A percentile compares a stretch with the other conserved stretches of the same genome.
Evolutionary conservation across 2,888 invertebrate genomes (phyloP).

Genomic region (Eristalis intricaria): DNA sequence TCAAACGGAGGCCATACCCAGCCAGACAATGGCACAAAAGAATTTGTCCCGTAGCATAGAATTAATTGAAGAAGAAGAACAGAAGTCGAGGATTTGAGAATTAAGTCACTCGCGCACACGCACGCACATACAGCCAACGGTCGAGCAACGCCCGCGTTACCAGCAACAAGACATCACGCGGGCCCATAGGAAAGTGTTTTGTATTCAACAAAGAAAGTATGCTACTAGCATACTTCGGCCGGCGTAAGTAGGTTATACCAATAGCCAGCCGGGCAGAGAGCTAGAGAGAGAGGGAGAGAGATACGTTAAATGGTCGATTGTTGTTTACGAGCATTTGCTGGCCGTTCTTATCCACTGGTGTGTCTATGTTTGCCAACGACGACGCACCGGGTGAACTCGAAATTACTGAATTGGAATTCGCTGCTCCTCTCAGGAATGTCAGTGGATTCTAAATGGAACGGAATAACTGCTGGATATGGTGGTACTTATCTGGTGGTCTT

Average conservation of each 20-base stretch:
- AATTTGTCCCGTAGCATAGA: slow-evolving; percentile 24
- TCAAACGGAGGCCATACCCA: not conserved
- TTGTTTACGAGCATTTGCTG: slow-evolving; percentile 39
- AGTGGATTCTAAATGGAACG: slow-evolving; percentile 53
- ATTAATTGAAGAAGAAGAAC: slow-evolving; percentile 44
- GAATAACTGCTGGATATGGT: slow-evolving; percentile 28
- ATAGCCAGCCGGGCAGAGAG: slow-evolving; percentile 14
- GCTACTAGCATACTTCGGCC: slow-evolving; percentile 55
- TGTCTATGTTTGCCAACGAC: slow-evolving; percentile 41
- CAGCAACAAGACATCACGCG: not conserved
- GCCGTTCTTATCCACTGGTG: slow-evolving; percentile 35
- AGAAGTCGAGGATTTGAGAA: slow-evolving; percentile 16
- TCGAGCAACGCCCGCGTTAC: not conserved
- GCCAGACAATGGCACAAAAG: not conserved
- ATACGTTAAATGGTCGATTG: slow-evolving; percentile 66
- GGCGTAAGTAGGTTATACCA: slow-evolving; percentile 52
- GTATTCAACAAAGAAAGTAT: slow-evolving; percentile 61
- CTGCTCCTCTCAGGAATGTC: slow-evolving; percentile 45
- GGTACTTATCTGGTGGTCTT: not conserved
- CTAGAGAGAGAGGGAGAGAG: slow-evolving; percentile 37
- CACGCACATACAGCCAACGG: slow-evolving; percentile 16
- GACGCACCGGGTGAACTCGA: slow-evolving; percentile 31
- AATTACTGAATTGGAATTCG: slow-evolving; percentile 50
- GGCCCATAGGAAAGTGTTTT: slow-evolving; percentile 46
- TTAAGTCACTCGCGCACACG: slow-evolving; percentile 23